Conservation (phyloP, 2,888 invertebrate genomes). For the Ariolimax columbianus region DNA sequence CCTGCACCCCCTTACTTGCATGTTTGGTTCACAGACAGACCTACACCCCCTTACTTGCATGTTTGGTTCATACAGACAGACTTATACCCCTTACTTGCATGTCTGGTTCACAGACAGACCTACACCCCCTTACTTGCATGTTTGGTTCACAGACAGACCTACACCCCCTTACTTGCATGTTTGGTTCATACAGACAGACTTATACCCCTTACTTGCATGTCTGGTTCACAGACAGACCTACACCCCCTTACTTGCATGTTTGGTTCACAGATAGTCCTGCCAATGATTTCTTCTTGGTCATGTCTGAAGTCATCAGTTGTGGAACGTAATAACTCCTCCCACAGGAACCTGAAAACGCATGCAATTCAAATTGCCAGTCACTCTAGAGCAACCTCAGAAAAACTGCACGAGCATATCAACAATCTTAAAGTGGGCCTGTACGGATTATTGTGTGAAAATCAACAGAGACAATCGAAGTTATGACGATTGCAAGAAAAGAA, state of each 20-base stretch:
- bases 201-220: not conserved
- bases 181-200: too few relatives aligned
- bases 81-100: too few relatives aligned
- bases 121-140: not conserved
- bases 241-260: slow-evolving; percentile 47
- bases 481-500: too few relatives aligned
- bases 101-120: too few relatives aligned
- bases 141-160: not conserved
- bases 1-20: too few relatives aligned
- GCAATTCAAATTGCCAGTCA: too few relatives aligned
- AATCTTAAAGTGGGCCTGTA: too few relatives aligned
- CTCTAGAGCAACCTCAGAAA: too few relatives aligned
- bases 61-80: not conserved
- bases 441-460: too few relatives aligned
- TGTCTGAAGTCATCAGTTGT: slow-evolving; percentile 47
- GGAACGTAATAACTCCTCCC: slow-evolving; percentile 56
- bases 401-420: too few relatives aligned
- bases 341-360: slow-evolving; percentile 44
- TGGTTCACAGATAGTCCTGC: slow-evolving; percentile 49
- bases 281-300: not conserved
- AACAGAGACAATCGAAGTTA: too few relatives aligned
- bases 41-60: not conserved
- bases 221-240: not conserved
- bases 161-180: too few relatives aligned
- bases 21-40: not conserved